These are phyloP conservation scores for Saccostrea cuccullata DNA, from an alignment of 1,140 invertebrate genomes.

Conservation along the genomic window DNA sequence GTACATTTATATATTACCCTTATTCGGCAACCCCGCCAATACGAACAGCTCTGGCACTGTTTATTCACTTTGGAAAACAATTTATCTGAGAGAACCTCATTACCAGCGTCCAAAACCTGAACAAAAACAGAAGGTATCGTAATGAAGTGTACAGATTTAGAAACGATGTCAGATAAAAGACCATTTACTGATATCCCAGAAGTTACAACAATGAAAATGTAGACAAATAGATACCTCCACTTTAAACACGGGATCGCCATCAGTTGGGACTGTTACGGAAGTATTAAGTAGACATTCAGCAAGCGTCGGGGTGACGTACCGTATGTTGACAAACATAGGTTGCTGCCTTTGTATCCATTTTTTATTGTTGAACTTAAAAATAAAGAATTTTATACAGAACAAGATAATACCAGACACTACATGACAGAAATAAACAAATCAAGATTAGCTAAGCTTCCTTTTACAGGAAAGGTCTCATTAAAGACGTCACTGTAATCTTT, in stretches of 20 bases:
- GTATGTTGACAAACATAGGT: neutral
- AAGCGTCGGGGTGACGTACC: neutral
- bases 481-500: neutral
- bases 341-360: neutral
- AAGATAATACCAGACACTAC: neutral
- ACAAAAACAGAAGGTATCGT: neutral
- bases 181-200: neutral
- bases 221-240: conserved; percentile 10
- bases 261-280: neutral
- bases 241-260: conserved; percentile 23
- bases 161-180: neutral
- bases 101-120: neutral
- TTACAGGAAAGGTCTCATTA: neutral
- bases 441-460: neutral
- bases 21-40: neutral
- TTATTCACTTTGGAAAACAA: conserved; percentile 4
- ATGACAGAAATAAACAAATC: neutral
- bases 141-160: neutral
- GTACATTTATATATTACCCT: neutral
- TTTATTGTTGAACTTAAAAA: conserved; percentile 32
- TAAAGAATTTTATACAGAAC: neutral
- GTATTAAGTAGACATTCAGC: conserved; percentile 15
- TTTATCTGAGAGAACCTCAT: conserved; percentile 6
- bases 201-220: neutral
- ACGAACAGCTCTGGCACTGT: neutral